Base-by-base conservation (phyloP, 2,888 invertebrate genomes). In the Lycophotia porphyrea region DNA sequence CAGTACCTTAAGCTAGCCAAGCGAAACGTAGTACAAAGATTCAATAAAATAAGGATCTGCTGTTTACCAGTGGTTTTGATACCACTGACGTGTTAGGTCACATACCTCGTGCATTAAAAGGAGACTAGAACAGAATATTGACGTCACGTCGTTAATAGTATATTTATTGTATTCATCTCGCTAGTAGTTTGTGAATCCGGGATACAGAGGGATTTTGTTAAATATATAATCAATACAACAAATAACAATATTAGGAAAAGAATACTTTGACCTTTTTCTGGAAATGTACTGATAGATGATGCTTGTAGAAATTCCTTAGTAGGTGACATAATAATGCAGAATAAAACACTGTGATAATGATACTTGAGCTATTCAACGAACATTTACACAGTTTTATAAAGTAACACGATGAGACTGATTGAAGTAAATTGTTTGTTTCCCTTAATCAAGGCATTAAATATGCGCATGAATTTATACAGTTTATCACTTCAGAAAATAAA, bases 391-490 rank as follows among this genome's bases (percentile, higher is more conserved):
- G 39, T 64, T 44, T 34, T 21, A 65, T 47, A 71, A 68, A 71
- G 49, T 61, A 39, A 21, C 7, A 52, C 21, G 52, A 65, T 49
- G 49, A 55, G 65, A 72, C 42, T 61, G 18, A 13, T 73, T 79
- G 4, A 61, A 68, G 68, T 73, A 73, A 73, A 69, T 69, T 42
- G 61, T 36, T 55, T 1, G 18, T 73, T 73, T 69, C 78, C 71
- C 36, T 60, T 69, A 61, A 76, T 71, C 58, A 77, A 63, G 49
- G 44, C 31, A 24, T 44, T 81, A 4, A 39, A 7, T 64, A 42
- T 34, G 47, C 18, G 27, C 42, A 49, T 63, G 55, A 58, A 24
- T 39, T 49, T 27, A 18, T 44, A 49, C 21, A 65, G 15, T 24
- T 55, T 66, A 39, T 52, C 0, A 65, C 7, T n/a, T 47, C 18